Conservation (phyloP, 2,113 vertebrate genomes). For the Amblyopsis rosae region DNA sequence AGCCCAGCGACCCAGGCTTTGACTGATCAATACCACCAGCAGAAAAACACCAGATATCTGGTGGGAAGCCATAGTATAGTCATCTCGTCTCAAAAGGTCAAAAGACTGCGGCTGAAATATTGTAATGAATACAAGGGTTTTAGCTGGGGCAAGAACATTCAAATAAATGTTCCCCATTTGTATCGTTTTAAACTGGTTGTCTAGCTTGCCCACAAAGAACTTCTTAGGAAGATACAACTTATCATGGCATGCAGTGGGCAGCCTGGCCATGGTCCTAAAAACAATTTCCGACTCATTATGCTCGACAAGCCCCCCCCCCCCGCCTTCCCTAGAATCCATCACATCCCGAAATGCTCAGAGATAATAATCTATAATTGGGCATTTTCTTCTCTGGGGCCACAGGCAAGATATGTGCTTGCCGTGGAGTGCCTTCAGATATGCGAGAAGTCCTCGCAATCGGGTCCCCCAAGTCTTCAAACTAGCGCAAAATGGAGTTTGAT, state of each 20-base stretch:
- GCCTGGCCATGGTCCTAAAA: conserved; percentile 18
- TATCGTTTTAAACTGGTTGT: background rate
- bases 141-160: background rate
- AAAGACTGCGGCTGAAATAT: background rate
- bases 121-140: background rate
- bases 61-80: background rate
- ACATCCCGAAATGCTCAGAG: conserved; percentile 38
- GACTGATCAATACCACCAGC: conserved; percentile 42
- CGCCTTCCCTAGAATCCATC: conserved; percentile 19
- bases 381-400: conserved; percentile 47
- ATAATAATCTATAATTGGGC: conserved; percentile 60
- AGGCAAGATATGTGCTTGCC: conserved; percentile 33
- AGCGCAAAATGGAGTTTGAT: conserved; percentile 55
- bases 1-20: conserved; percentile 43
- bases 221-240: background rate
- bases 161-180: no score
- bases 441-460: conserved; percentile 7
- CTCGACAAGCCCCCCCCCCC: conserved; percentile 15
- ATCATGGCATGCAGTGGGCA: conserved; percentile 10
- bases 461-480: conserved; percentile 27
- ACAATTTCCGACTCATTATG: conserved; percentile 38
- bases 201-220: background rate
- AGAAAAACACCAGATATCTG: conserved; percentile 38
- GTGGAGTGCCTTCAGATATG: conserved; percentile 7
- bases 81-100: conserved; percentile 12